Conservation (phyloP, 2,888 invertebrate genomes). For the Mythimna loreyi region DNA sequence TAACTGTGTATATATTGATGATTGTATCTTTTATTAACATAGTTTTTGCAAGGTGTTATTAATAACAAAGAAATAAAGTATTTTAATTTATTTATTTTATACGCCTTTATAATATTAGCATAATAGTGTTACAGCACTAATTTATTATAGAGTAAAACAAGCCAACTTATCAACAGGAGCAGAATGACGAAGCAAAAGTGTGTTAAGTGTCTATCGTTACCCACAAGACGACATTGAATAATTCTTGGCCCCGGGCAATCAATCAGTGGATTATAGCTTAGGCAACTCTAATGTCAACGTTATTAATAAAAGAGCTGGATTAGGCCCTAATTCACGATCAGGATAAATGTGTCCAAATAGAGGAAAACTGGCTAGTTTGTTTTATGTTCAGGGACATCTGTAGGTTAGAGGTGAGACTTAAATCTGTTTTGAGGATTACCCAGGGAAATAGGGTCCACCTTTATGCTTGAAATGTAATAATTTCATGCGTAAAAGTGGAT, state of each 20-base stretch:
- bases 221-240: conserved; percentile 53
- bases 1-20: too few relatives aligned
- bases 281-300: conserved; percentile 35
- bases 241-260: conserved; percentile 44
- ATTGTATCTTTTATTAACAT: too few relatives aligned
- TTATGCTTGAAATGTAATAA: too few relatives aligned
- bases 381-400: conserved; percentile 29
- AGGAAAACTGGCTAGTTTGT: conserved; percentile 39
- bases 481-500: too few relatives aligned
- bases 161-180: conserved; percentile 23
- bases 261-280: conserved; percentile 54
- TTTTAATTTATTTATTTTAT: too few relatives aligned
- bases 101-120: too few relatives aligned
- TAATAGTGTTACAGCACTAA: neutral
- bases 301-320: conserved; percentile 59
- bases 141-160: conserved; percentile 3
- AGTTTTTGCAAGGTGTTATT: too few relatives aligned
- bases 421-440: conserved; percentile 36
- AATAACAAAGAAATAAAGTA: too few relatives aligned
- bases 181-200: conserved; percentile 38
- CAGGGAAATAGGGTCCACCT: neutral
- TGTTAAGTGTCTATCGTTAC: conserved; percentile 49
- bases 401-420: conserved; percentile 31
- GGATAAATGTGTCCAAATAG: conserved; percentile 39
- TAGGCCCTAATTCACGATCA: conserved; percentile 39